These are phyloP conservation scores for Melanargia galathea DNA, from an alignment of 2,888 invertebrate genomes.

Conservation along the genomic window DNA sequence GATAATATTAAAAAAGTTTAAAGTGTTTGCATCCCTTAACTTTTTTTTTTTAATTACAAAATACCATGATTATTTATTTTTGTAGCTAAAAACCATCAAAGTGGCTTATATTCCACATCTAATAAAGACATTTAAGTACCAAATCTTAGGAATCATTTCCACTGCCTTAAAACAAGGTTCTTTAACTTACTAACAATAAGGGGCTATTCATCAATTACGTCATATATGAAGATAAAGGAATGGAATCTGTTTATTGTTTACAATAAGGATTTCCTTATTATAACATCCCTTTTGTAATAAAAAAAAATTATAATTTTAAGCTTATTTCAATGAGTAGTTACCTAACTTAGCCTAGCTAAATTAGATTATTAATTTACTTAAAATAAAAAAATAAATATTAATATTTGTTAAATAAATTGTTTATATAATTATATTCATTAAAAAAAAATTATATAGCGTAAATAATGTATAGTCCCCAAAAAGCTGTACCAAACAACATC, in stretches of 20 bases:
- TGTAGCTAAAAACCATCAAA: background rate
- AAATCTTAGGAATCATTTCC: slow-evolving; percentile 19
- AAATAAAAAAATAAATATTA: background rate
- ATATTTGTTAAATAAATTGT: too few relatives aligned
- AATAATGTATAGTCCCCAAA: background rate
- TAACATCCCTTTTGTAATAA: too few relatives aligned
- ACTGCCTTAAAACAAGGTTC: background rate
- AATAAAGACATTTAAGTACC: slow-evolving; percentile 28
- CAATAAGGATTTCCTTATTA: too few relatives aligned
- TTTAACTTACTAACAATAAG: background rate
- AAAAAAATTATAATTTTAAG: too few relatives aligned
- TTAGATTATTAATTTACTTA: background rate
- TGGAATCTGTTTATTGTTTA: background rate
- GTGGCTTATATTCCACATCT: background rate
- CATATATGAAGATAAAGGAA: background rate
- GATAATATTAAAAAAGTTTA: too few relatives aligned
- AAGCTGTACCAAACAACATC: background rate
- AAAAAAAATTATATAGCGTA: background rate
- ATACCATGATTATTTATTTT: background rate
- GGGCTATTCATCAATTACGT: background rate
- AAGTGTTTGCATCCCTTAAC: background rate
- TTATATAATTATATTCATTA: too few relatives aligned
- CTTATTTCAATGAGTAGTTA: too few relatives aligned
- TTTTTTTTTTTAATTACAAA: background rate
- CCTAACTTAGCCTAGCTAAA: background rate